These are phyloP conservation scores for Remorina albescens DNA, from an alignment of 2,797 vertebrate genomes.

Conservation along the genomic window DNA sequence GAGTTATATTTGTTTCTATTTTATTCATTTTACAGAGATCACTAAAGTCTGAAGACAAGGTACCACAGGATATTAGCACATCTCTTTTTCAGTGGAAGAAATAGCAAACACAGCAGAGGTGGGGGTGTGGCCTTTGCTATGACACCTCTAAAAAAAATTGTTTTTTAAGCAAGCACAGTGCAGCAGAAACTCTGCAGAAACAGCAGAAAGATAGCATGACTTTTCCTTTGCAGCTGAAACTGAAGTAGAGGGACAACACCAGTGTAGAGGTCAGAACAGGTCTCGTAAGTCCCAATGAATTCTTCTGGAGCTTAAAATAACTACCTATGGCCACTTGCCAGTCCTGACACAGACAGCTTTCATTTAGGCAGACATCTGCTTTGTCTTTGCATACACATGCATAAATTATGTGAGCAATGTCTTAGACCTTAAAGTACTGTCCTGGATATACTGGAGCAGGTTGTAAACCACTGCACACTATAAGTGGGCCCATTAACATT, in stretches of 20 bases:
- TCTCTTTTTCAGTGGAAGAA: conserved; percentile 7
- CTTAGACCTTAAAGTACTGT: conserved; percentile 33
- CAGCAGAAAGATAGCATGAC: neutral
- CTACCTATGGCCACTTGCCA: conserved; percentile 19
- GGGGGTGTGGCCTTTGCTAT: conserved; percentile 5
- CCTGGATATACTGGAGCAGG: conserved; percentile 5
- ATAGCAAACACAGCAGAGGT: neutral
- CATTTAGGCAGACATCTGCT: conserved; percentile 9
- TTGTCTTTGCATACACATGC: conserved; percentile 8
- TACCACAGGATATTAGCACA: neutral
- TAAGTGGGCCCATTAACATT: too few species aligned
- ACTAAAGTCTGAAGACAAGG: conserved; percentile 5
- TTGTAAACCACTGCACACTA: too few species aligned
- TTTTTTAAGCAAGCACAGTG: conserved; percentile 13
- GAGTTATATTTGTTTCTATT: neutral
- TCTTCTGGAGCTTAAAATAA: conserved; percentile 35
- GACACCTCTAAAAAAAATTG: conserved; percentile 23
- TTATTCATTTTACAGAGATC: neutral
- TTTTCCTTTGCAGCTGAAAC: conserved; percentile 17
- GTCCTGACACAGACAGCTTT: conserved; percentile 28
- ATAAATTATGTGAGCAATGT: conserved; percentile 37
- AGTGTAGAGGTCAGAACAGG: conserved; percentile 23
- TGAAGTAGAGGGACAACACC: conserved; percentile 13
- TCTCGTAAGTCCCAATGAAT: conserved; percentile 16
- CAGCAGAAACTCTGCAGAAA: too few species aligned